Conservation (phyloP, 2,797 vertebrate genomes). For the Gobio occitaniae region DNA sequence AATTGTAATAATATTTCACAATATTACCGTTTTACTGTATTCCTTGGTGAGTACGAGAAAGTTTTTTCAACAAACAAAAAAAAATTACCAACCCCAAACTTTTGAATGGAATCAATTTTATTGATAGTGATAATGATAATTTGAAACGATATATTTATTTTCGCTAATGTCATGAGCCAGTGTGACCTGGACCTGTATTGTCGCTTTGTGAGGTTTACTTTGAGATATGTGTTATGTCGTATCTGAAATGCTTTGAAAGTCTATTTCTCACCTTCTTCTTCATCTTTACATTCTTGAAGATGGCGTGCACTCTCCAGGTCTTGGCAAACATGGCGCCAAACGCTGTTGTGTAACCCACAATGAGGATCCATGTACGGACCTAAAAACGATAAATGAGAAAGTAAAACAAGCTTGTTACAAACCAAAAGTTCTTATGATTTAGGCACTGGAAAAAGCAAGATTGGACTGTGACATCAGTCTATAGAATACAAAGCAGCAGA, state of each 20-base stretch:
- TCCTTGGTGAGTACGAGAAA: neutral
- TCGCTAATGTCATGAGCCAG: neutral
- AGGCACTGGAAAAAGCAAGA: neutral
- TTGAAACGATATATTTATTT: neutral
- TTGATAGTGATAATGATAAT: neutral
- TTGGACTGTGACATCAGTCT: neutral
- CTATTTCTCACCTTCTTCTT: conserved; percentile 93
- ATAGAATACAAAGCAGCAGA: conserved; percentile 26
- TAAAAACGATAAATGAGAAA: conserved; percentile 66
- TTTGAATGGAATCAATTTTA: neutral
- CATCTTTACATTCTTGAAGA: conserved; percentile 99
- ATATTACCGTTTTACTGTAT: neutral
- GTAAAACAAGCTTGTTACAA: conserved; percentile 5
- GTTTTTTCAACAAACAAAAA: neutral
- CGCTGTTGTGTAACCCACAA: conserved; percentile 97
- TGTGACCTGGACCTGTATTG: neutral
- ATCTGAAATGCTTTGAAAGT: neutral
- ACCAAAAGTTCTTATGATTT: neutral
- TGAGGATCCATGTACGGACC: conserved; percentile 99
- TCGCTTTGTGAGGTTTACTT: neutral
- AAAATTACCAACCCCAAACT: neutral
- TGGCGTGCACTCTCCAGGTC: conserved; percentile 99
- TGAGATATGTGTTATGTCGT: neutral
- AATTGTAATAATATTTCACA: neutral
- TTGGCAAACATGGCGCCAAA: conserved; percentile 99